Conservation (phyloP, 2,888 invertebrate species). For the Pomacea canaliculata region DNA sequence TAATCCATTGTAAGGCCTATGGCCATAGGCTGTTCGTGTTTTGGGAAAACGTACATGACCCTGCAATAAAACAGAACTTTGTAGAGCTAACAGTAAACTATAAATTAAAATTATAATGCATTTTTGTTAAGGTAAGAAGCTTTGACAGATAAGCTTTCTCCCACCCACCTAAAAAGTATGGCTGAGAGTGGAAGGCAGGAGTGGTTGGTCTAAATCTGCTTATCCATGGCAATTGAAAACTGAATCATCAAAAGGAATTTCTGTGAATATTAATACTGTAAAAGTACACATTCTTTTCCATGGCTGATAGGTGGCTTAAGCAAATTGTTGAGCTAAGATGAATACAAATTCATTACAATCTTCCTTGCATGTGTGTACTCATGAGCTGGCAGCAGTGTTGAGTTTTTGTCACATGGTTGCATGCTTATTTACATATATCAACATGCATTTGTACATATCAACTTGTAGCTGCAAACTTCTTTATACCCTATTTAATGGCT, state of each 20-base stretch:
- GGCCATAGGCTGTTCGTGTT: constrained; percentile 2
- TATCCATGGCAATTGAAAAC: too few species aligned
- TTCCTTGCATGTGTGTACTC: neutral
- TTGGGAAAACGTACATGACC: constrained; percentile 10
- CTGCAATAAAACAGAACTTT: neutral
- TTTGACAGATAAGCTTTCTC: too few species aligned
- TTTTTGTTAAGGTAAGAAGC: too few species aligned
- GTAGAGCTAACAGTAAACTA: neutral
- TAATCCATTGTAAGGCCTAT: neutral
- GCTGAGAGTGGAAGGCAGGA: too few species aligned
- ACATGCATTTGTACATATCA: neutral
- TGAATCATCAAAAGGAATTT: too few species aligned
- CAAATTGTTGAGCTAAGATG: neutral
- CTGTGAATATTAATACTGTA: too few species aligned
- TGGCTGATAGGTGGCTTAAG: neutral
- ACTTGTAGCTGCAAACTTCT: neutral
- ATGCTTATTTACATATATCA: neutral
- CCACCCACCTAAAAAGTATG: too few species aligned
- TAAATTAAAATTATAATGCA: too few species aligned
- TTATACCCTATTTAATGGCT: neutral
- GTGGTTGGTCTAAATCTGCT: too few species aligned
- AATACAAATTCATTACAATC: neutral
- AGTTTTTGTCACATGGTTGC: too few species aligned
- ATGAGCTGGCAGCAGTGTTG: neutral
- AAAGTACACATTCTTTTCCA: too few species aligned